Conservation (phyloP, 2,888 invertebrate genomes). For the Stictocephala bisonia region DNA sequence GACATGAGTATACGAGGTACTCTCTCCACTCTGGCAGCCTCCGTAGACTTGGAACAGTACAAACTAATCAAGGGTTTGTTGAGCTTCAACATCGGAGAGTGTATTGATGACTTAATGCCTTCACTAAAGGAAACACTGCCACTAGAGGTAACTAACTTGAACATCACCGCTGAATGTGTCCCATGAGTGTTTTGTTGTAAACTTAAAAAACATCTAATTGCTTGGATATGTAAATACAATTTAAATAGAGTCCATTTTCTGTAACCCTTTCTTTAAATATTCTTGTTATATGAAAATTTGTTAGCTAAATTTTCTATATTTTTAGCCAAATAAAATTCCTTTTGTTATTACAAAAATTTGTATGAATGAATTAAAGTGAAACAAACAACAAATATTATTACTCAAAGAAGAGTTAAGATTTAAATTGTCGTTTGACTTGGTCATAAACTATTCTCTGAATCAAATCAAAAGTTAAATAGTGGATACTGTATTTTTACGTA, state of each 20-base stretch:
- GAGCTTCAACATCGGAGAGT: slow-evolving; percentile 90
- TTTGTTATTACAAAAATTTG: background rate
- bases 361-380: background rate
- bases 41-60: slow-evolving; percentile 87
- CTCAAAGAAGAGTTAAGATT: too few species aligned
- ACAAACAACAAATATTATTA: too few species aligned
- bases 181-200: slow-evolving; percentile 27
- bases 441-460: too few species aligned
- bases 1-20: slow-evolving; percentile 88
- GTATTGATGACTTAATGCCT: slow-evolving; percentile 73
- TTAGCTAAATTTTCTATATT: too few species aligned
- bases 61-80: slow-evolving; percentile 88
- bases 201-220: slow-evolving; percentile 34
- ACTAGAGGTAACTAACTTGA: slow-evolving; percentile 17
- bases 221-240: too few species aligned
- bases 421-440: too few species aligned
- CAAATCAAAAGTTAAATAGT: too few species aligned
- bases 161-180: slow-evolving; percentile 22
- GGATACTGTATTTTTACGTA: too few species aligned
- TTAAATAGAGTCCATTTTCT: too few species aligned
- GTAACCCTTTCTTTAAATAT: too few species aligned
- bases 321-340: too few species aligned
- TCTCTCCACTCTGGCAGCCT: slow-evolving; percentile 84
- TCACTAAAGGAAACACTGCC: background rate
- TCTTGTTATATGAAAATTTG: too few species aligned